Evolutionary conservation across 64 coral and sea anemone species (phyloP).

Genomic region (Montipora cactus): DNA sequence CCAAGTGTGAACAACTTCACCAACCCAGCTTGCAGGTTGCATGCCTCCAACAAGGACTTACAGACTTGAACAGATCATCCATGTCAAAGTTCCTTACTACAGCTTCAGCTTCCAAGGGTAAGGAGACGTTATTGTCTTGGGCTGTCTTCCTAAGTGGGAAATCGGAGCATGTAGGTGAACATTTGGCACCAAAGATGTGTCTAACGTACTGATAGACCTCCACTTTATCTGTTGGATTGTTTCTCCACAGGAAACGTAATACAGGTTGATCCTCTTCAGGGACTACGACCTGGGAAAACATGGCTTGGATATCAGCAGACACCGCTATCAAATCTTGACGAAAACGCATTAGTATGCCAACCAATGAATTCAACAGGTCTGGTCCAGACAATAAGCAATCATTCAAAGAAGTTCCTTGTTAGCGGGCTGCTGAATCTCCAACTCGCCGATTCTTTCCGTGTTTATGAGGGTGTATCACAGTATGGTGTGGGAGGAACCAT

Average conservation of each 20-base stretch:
- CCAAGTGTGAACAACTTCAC: slow-evolving; percentile 1
- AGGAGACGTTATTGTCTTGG: slow-evolving; percentile 14
- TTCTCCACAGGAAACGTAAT: slow-evolving; percentile 6
- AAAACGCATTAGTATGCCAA: slow-evolving; percentile 50
- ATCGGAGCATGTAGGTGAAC: background rate
- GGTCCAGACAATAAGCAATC: slow-evolving; percentile 16
- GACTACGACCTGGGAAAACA: slow-evolving; percentile 23
- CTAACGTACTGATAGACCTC: slow-evolving; percentile 13
- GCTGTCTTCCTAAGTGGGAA: slow-evolving; percentile 19
- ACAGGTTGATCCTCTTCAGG: slow-evolving; percentile 9
- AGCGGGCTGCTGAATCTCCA: background rate
- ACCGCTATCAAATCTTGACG: background rate
- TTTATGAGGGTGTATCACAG: slow-evolving; percentile 31
- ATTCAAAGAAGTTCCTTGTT: slow-evolving; percentile 40
- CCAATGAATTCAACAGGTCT: slow-evolving; percentile 41
- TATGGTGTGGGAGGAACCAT: slow-evolving; percentile 24
- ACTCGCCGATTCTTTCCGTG: slow-evolving; percentile 15
- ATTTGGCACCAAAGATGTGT: background rate
- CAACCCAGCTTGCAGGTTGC: slow-evolving; percentile 3
- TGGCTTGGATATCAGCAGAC: slow-evolving; percentile 35
- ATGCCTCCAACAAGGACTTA: slow-evolving; percentile 16
- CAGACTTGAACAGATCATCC: slow-evolving; percentile 43
- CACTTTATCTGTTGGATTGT: background rate
- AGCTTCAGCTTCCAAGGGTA: background rate
- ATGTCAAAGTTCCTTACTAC: slow-evolving; percentile 50